Evolutionary conservation across 2,888 invertebrate species (phyloP), one percentile per base, ranked within the genome.

Genomic region (Malacosoma neustria): DNA sequence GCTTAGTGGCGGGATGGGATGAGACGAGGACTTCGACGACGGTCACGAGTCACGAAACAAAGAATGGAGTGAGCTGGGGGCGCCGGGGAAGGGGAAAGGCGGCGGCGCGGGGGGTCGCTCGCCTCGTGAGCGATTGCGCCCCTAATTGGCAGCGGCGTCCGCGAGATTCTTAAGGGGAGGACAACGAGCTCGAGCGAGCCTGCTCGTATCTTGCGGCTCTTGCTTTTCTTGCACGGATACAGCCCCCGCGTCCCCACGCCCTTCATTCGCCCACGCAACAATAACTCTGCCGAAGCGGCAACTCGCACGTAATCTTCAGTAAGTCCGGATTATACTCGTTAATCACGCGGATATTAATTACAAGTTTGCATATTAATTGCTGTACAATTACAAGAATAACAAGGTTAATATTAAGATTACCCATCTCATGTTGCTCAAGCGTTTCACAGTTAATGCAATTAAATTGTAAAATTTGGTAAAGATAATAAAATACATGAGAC

Each of bases 91-190:
- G 35, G 41, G 41, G 41, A 33, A 51, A 53, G 48, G 48, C 40
- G 52, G 54, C 60, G 54, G 57, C 51, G 50, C 57, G 61, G 64
- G 58, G 55, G 61, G 57, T 48, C 49, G 51, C 73, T 69, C 69
- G 73, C 79, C 79, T 80, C 75, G 73, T 85, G 87, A 87, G 82
- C 77, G 86, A 86, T 86, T 86, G 86, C 81, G 76, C 71, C 73
- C 81, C 81, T 87, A 87, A 87, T 87, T 86, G 87, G 87, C 77
- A 76, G 69, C 75, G 87, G 85, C 86, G 84, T 82, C 76, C 85
- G 84, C 85, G 79, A 84, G 85, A 87, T 80, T 87, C 87, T 87
- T 86, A 77, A 80, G 77, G 80, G 80, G 80, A 85, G 81, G 80
- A 81, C 77, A 76, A 68, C 70, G 71, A 71, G 71, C 68, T 61